Evolutionary conservation across 2,797 vertebrate species (phyloP).

Genomic region (Setipinna tenuifilis): DNA sequence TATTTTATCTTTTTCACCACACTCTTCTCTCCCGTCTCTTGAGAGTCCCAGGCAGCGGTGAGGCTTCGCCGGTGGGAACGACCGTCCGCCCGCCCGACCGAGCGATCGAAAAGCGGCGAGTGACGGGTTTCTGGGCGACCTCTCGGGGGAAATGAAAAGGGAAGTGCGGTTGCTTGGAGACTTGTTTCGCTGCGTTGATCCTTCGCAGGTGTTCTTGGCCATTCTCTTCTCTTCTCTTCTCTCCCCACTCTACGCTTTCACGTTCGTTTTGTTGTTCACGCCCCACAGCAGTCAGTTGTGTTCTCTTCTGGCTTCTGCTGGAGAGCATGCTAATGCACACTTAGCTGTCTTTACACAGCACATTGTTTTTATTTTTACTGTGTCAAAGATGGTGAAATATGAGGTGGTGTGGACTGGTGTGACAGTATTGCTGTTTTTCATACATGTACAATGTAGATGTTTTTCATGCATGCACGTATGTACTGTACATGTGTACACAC

Average conservation of each 20-base stretch:
- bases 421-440: background rate
- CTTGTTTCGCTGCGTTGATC: background rate
- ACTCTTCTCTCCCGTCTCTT: background rate
- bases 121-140: background rate
- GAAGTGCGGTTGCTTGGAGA: slow-evolving; percentile 19
- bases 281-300: background rate
- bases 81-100: no score
- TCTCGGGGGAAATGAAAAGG: background rate
- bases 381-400: background rate
- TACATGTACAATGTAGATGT: no score
- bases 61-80: background rate
- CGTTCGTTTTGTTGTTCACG: background rate
- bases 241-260: background rate
- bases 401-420: background rate
- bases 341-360: background rate
- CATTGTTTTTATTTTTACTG: background rate
- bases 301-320: background rate
- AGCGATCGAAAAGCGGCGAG: background rate
- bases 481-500: no score
- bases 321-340: background rate
- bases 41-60: background rate
- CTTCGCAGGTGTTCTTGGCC: background rate
- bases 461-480: no score
- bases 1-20: background rate
- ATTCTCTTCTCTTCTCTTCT: background rate